Conservation (phyloP, 2,113 vertebrate genomes). For the Vireo altiloquus region DNA sequence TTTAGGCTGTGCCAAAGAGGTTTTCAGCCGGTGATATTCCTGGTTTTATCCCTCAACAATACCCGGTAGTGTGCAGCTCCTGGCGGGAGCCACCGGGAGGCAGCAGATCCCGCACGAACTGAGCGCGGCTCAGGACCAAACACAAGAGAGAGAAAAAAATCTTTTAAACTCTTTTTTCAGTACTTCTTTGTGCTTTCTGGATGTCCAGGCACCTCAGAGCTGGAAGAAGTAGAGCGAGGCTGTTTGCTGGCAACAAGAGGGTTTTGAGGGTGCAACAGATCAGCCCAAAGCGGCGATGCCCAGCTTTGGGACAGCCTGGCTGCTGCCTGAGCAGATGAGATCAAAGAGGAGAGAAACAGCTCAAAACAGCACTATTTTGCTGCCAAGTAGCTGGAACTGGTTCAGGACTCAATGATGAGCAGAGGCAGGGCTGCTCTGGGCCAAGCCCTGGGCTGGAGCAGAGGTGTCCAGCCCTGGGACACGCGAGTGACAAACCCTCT, state of each 20-base stretch:
- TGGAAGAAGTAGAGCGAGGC: background rate
- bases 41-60: background rate
- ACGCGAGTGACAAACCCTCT: fast-evolving
- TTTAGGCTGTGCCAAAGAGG: background rate
- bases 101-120: background rate
- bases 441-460: background rate
- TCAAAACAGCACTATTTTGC: fast-evolving
- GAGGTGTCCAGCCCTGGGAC: fast-evolving
- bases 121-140: background rate
- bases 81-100: background rate
- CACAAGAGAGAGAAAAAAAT: background rate
- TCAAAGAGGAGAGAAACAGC: fast-evolving
- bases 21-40: fast-evolving
- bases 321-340: fast-evolving
- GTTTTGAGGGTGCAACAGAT: background rate
- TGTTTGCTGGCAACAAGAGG: background rate
- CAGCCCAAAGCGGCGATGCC: fast-evolving
- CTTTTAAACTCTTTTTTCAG: background rate
- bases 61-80: background rate
- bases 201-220: background rate
- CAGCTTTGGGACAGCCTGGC: background rate
- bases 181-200: background rate
- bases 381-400: background rate
- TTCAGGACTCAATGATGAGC: background rate
- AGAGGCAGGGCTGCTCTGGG: background rate